A percentile compares a stretch with the other conserved stretches of the same genome.
phyloP scores from a whole-genome alignment of 2,888 invertebrate genomes.

The Invenusta paracnida region DNA sequence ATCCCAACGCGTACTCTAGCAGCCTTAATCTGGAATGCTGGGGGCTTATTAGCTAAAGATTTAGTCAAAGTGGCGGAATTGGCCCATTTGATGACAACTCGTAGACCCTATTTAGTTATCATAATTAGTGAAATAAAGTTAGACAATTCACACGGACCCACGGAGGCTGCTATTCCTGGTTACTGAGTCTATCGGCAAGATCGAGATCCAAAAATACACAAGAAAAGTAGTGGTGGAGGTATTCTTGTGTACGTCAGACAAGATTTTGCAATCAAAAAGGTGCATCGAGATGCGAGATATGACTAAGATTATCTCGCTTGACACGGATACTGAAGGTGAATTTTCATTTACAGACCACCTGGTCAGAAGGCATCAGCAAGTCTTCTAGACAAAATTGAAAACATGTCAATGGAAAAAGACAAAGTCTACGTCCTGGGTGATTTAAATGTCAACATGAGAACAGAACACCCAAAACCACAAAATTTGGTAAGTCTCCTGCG shows the following conservation, averaged over 20 bases:
- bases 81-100: not conserved
- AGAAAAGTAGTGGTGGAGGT: conserved; percentile 12
- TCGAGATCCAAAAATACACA: not conserved
- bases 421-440: not conserved
- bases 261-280: not conserved
- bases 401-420: conserved; percentile 2
- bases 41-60: not conserved
- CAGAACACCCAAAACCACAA: conserved; percentile 5
- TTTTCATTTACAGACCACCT: not conserved
- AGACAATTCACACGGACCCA: not conserved
- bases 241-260: not conserved
- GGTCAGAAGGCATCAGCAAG: not conserved
- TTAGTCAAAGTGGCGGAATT: not conserved
- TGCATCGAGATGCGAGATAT: not conserved
- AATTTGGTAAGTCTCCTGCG: not conserved
- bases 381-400: conserved; percentile 11
- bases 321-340: not conserved
- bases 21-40: conserved; percentile 4
- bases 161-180: not conserved
- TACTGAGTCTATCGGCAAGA: not conserved
- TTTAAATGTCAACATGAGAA: conserved; percentile 8
- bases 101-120: not conserved
- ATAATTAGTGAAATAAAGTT: not conserved
- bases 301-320: not conserved
- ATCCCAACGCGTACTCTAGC: not conserved